A percentile compares a stretch with the other conserved stretches of the same genome.
Conservation (phyloP, 2,797 vertebrate genomes). For the Pampus argenteus region DNA sequence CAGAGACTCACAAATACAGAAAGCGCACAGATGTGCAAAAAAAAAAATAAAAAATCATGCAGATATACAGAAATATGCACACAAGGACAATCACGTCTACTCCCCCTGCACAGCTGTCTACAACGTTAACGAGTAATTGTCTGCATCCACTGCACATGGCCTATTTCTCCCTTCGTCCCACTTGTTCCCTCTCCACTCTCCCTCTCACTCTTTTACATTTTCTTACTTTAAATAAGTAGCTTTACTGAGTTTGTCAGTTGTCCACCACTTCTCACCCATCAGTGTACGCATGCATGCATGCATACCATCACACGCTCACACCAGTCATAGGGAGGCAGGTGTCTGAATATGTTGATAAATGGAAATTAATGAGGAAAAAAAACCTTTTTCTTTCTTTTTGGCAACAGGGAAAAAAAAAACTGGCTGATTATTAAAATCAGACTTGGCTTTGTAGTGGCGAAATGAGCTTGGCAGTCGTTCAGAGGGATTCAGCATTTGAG, state of each 20-base stretch:
- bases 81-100: slow-evolving; percentile 1
- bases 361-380: slow-evolving; percentile 68
- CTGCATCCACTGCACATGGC: slow-evolving; percentile 21
- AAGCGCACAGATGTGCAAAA: slow-evolving; percentile 27
- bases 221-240: slow-evolving; percentile 11
- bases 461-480: slow-evolving; percentile 60
- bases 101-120: slow-evolving; percentile 46
- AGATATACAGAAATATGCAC: slow-evolving; percentile 22
- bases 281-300: neutral
- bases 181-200: slow-evolving; percentile 43
- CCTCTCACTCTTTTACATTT: slow-evolving; percentile 7
- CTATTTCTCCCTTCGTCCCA: slow-evolving; percentile 53
- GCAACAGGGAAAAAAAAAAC: slow-evolving; percentile 20
- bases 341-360: slow-evolving; percentile 67
- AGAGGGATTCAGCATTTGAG: slow-evolving; percentile 36
- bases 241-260: slow-evolving; percentile 23
- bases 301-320: slow-evolving; percentile 30
- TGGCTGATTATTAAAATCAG: slow-evolving; percentile 63
- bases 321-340: slow-evolving; percentile 47
- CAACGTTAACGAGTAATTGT: slow-evolving; percentile 54
- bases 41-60: slow-evolving; percentile 10
- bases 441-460: slow-evolving; percentile 54
- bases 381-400: slow-evolving; percentile 17
- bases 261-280: slow-evolving; percentile 19
- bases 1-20: slow-evolving; percentile 34